Percentiles rank a stretch among this genome's conserved stretches.
Evolutionary conservation across 2,888 invertebrate genomes (phyloP).

Genomic region (Zhengitettix transpicula): DNA sequence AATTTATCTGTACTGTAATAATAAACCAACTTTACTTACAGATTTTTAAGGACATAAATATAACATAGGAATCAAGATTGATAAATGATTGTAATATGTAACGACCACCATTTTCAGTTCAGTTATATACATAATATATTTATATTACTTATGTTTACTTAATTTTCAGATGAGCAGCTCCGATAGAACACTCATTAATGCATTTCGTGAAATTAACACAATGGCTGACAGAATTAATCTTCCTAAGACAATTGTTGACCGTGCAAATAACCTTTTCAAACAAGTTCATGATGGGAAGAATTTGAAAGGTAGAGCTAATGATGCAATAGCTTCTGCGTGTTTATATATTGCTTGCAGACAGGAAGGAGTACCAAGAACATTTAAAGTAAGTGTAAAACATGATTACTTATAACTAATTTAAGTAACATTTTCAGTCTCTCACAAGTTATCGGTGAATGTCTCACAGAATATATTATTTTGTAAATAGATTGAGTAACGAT

Average conservation of each 20-base stretch:
- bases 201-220: constrained; percentile 89
- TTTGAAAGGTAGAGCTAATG: constrained; percentile 87
- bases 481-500: too few relatives aligned
- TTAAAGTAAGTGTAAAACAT: constrained; percentile 40
- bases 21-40: too few relatives aligned
- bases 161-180: constrained; percentile 71
- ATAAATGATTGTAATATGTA: too few relatives aligned
- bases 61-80: too few relatives aligned
- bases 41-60: too few relatives aligned
- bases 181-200: constrained; percentile 87
- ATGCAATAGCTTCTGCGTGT: constrained; percentile 97
- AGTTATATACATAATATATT: too few relatives aligned
- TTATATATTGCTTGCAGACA: constrained; percentile 97
- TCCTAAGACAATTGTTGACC: constrained; percentile 89
- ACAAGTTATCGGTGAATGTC: not conserved
- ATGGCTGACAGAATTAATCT: constrained; percentile 98
- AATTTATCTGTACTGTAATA: too few relatives aligned
- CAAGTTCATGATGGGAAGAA: constrained; percentile 96
- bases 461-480: too few relatives aligned
- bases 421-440: not conserved
- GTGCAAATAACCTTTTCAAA: constrained; percentile 93
- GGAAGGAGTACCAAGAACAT: constrained; percentile 95
- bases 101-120: too few relatives aligned
- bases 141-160: too few relatives aligned
- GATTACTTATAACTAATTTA: not conserved